These are phyloP conservation scores for Perca flavescens DNA, from an alignment of 2,113 vertebrate species.

Conservation along the genomic window DNA sequence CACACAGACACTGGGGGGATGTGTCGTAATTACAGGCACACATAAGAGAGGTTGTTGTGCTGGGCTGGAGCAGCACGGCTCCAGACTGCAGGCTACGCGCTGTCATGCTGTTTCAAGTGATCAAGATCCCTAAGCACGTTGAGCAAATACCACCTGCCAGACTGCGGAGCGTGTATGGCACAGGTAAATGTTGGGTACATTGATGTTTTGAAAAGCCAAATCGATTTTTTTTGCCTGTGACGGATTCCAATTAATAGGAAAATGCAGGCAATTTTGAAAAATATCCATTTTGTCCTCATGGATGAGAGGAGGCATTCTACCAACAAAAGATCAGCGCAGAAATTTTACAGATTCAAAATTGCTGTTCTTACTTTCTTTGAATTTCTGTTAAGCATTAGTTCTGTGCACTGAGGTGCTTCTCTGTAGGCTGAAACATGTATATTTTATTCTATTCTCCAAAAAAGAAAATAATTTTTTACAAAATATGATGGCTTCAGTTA, in stretches of 20 bases:
- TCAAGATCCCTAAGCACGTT: constrained; percentile 56
- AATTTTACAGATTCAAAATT: constrained; percentile 26
- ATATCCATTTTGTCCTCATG: constrained; percentile 54
- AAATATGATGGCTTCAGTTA: constrained; percentile 19
- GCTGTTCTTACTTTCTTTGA: constrained; percentile 1
- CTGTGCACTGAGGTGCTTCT: not conserved
- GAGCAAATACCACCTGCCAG: constrained; percentile 65
- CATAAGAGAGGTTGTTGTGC: constrained; percentile 68
- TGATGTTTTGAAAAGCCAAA: constrained; percentile 64
- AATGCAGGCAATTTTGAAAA: constrained; percentile 64
- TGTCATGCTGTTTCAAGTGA: constrained; percentile 54
- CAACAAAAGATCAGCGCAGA: constrained; percentile 29
- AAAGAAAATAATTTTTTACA: not conserved
- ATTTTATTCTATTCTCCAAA: not conserved
- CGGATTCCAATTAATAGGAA: constrained; percentile 55
- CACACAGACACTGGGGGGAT: constrained; percentile 53
- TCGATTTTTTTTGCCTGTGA: constrained; percentile 49
- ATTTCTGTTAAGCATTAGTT: constrained; percentile 17
- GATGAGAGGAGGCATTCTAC: constrained; percentile 19
- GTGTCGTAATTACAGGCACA: constrained; percentile 79
- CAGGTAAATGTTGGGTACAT: constrained; percentile 57
- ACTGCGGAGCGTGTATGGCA: constrained; percentile 26
- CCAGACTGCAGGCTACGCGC: constrained; percentile 51
- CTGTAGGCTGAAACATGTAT: not conserved
- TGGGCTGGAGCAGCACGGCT: constrained; percentile 56